Evolutionary conservation across 2,797 vertebrate genomes (phyloP), one percentile per base, ranked within the genome.

Genomic region (Merluccius polli): DNA sequence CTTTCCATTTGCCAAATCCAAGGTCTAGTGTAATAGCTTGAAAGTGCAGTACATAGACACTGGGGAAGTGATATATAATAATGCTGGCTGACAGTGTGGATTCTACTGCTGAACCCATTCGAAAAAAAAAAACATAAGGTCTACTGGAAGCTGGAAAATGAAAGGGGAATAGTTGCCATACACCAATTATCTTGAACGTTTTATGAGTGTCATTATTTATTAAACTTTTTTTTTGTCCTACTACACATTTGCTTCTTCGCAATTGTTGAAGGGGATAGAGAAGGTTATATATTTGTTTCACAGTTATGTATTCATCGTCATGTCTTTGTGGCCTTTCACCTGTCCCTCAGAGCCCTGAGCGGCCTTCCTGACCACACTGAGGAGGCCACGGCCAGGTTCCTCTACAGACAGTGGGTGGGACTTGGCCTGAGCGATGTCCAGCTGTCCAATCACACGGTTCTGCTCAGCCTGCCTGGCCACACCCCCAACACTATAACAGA

Each of bases 391-490:
- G 94, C 93, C 74, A 84, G 88, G 84, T 89, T 90, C 71, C 93
- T 98, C 71, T 93, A 92, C 90, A 89, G 83, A 81, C 93, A 92
- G n/a, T 99, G 97, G 97, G 91, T 87, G 72, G 94, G 94, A 70
- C 87, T 94, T 31, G 96, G 97, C 70, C 89, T 98, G 82, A 95
- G 95, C 74, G 94, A 96, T n/a, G 89, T 96, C 78, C 93, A 73
- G 75, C 84, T 97, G 79, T 91, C 94, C 84, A 97, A 97, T 94
- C 96, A 97, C 83, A 95, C 94, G 0, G 95, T 96, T 78, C 90
- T 97, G 79, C 92, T 98, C 78, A 95, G 92, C 85, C 90, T 95
- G 24, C 95, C 96, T 0, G 93, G 95, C 75, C 87, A 93, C 68
- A 90, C 90, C 65, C 93, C 95, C 73, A 96, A 94, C 91, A 96